These are phyloP conservation scores for Euzetes globulus DNA, from an alignment of 2,888 invertebrate genomes.

Conservation along the genomic window DNA sequence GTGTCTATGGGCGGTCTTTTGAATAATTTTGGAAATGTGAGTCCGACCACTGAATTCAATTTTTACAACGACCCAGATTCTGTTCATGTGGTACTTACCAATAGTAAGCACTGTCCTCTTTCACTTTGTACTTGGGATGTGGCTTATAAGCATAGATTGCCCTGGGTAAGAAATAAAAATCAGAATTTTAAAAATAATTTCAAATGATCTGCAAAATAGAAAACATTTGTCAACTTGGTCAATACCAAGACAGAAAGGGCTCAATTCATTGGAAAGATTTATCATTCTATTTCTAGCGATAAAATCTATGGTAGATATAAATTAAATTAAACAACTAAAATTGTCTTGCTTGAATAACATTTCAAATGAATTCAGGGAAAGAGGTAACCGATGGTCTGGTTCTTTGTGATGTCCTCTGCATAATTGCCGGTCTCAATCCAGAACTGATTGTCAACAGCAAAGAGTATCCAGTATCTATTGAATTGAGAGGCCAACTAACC, in stretches of 20 bases:
- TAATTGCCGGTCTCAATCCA: slow-evolving; percentile 32
- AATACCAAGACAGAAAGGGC: slow-evolving; percentile 27
- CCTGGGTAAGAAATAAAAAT: slow-evolving; percentile 34
- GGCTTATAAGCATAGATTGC: slow-evolving; percentile 48
- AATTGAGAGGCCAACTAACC: slow-evolving; percentile 29
- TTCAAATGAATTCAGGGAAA: not conserved
- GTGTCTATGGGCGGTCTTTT: slow-evolving; percentile 43
- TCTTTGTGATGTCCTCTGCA: slow-evolving; percentile 36
- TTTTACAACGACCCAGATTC: slow-evolving; percentile 70
- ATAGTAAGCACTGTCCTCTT: slow-evolving; percentile 53
- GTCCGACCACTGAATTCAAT: slow-evolving; percentile 65
- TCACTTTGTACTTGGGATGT: slow-evolving; percentile 63
- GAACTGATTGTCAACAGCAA: not conserved
- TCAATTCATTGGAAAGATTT: slow-evolving; percentile 22
- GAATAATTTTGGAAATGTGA: slow-evolving; percentile 54
- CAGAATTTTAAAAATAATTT: not conserved
- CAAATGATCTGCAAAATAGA: slow-evolving; percentile 15
- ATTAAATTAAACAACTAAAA: no score
- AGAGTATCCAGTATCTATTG: slow-evolving; percentile 16
- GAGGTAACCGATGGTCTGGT: not conserved
- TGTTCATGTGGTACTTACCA: slow-evolving; percentile 61
- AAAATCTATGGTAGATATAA: not conserved
- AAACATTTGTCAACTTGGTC: slow-evolving; percentile 16
- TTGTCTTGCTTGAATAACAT: no score
- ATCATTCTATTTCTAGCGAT: not conserved